phyloP scores from a whole-genome alignment of 2,113 vertebrate species.

The Platichthys flesus region DNA sequence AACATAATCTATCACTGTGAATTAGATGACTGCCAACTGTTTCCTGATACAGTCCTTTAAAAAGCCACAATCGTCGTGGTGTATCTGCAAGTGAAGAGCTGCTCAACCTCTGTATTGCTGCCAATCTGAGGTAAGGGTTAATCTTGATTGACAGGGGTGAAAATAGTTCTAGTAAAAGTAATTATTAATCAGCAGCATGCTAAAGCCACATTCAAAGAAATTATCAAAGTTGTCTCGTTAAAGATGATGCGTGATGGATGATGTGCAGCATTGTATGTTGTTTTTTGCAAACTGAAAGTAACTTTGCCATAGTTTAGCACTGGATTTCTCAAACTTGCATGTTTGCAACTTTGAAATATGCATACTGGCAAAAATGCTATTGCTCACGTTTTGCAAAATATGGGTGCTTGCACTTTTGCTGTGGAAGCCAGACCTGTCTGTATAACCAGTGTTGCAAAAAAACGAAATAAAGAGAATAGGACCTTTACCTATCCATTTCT shows the following conservation, averaged over 20 bases:
- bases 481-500: slow-evolving; percentile 14
- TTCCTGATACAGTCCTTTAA: background rate
- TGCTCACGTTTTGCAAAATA: slow-evolving; percentile 7
- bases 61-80: background rate
- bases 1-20: slow-evolving; percentile 41
- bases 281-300: background rate
- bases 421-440: slow-evolving; percentile 4
- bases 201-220: slow-evolving; percentile 20
- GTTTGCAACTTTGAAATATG: background rate
- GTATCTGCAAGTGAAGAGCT: background rate
- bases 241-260: too few relatives aligned
- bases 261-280: background rate
- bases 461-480: slow-evolving; percentile 16
- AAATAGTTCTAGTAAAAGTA: slow-evolving; percentile 23
- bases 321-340: slow-evolving; percentile 1
- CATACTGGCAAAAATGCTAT: slow-evolving; percentile 10
- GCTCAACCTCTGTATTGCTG: background rate
- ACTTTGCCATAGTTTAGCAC: slow-evolving; percentile 8
- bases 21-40: slow-evolving; percentile 18
- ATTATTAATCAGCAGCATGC: background rate
- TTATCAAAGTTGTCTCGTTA: slow-evolving; percentile 33
- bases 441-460: slow-evolving; percentile 24
- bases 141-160: slow-evolving; percentile 16
- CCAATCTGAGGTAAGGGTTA: background rate
- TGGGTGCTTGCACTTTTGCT: background rate